Percentiles rank a stretch among this genome's conserved stretches.
Evolutionary conservation across 2,888 invertebrate species (phyloP).

Genomic region (Nezara viridula): DNA sequence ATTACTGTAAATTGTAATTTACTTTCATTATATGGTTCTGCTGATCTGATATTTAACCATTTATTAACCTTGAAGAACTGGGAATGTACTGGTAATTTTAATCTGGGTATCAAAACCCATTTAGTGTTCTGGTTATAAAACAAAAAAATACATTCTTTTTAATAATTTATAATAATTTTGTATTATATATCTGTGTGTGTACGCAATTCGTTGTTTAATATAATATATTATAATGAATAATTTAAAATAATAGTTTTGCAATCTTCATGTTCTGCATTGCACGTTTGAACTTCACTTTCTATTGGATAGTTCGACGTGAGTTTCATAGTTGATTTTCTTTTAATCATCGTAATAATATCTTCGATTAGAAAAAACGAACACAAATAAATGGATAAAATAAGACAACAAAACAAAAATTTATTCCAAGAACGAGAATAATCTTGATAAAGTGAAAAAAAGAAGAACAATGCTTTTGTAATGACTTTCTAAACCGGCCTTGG

Average conservation of each 20-base stretch:
- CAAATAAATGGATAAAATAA: background rate
- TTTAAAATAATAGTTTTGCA: too few relatives aligned
- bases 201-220: too few relatives aligned
- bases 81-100: background rate
- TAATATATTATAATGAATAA: too few relatives aligned
- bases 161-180: too few relatives aligned
- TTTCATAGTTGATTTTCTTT: too few relatives aligned
- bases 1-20: background rate
- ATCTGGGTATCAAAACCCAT: background rate
- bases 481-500: slow-evolving; percentile 14
- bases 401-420: background rate
- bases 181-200: too few relatives aligned
- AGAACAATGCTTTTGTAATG: slow-evolving; percentile 16
- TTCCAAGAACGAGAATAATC: background rate
- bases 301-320: too few relatives aligned
- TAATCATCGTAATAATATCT: too few relatives aligned
- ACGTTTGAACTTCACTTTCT: too few relatives aligned
- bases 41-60: background rate
- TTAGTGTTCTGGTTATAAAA: background rate
- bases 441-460: slow-evolving; percentile 9
- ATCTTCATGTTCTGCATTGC: too few relatives aligned
- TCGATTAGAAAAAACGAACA: background rate
- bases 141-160: too few relatives aligned
- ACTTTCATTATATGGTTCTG: background rate
- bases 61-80: background rate